phyloP scores from a whole-genome alignment of 2,888 invertebrate species.

The Diloba caeruleocephala region DNA sequence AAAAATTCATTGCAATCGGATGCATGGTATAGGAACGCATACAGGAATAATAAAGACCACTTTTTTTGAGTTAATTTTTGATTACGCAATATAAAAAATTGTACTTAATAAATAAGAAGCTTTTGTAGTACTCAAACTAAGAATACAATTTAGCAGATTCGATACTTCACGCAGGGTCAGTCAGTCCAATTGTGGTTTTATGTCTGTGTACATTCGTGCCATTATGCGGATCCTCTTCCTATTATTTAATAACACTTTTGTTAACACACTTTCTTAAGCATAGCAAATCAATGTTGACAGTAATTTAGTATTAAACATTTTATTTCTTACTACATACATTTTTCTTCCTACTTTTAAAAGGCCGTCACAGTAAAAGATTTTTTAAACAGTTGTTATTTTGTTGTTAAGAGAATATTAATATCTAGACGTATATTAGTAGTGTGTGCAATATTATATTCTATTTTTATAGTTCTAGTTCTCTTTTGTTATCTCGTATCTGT shows the following conservation, averaged over 20 bases:
- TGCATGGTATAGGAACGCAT: too few species aligned
- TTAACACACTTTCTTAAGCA: constrained; percentile 50
- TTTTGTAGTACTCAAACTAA: too few species aligned
- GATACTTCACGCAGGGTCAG: too few species aligned
- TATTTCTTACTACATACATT: constrained; percentile 14
- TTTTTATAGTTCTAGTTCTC: constrained; percentile 34
- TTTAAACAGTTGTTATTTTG: background rate
- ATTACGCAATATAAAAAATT: too few species aligned
- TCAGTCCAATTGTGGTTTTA: too few species aligned
- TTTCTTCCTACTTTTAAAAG: constrained; percentile 30
- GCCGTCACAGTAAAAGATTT: too few species aligned
- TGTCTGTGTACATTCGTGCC: too few species aligned
- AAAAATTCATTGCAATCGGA: too few species aligned
- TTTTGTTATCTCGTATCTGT: constrained; percentile 1
- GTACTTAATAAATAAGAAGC: too few species aligned
- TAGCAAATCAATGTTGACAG: constrained; percentile 36
- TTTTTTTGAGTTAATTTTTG: too few species aligned
- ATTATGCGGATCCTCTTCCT: constrained; percentile 23
- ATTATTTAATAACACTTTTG: constrained; percentile 41
- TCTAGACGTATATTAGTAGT: constrained; percentile 22
- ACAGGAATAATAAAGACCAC: too few species aligned
- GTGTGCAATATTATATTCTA: constrained; percentile 44
- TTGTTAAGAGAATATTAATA: constrained; percentile 10
- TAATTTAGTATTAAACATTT: constrained; percentile 29
- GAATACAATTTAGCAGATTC: too few species aligned